A percentile compares a stretch with the other conserved stretches of the same genome.
Evolutionary conservation across 2,888 invertebrate genomes (phyloP).

Genomic region (Steinernema carpocapsae): DNA sequence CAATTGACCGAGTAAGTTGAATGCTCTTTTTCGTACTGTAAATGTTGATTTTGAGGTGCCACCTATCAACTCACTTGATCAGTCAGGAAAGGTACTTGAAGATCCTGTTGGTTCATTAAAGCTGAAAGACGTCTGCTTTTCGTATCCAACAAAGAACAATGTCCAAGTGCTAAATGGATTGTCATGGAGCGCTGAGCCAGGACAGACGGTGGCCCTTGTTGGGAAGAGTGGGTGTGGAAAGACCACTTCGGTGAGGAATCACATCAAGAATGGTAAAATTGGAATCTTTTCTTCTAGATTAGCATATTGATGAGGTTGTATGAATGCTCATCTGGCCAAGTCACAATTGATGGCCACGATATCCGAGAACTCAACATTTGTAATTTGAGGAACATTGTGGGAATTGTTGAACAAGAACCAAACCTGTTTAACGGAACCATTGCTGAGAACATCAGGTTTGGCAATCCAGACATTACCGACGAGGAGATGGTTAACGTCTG

Average conservation of each 20-base stretch:
- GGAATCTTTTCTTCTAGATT: slow-evolving; percentile 36
- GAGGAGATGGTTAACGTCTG: slow-evolving; percentile 41
- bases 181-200: slow-evolving; percentile 44
- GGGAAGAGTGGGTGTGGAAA: slow-evolving; percentile 59
- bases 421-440: slow-evolving; percentile 56
- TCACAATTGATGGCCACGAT: slow-evolving; percentile 49
- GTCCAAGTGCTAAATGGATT: slow-evolving; percentile 36
- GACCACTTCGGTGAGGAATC: slow-evolving; percentile 50
- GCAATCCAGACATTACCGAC: slow-evolving; percentile 35
- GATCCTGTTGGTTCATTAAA: slow-evolving; percentile 13
- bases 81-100: slow-evolving; percentile 42
- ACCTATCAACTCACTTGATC: slow-evolving; percentile 54
- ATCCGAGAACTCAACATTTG: slow-evolving; percentile 32
- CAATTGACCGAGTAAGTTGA: slow-evolving; percentile 14
- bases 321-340: slow-evolving; percentile 45
- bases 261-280: neutral
- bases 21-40: neutral
- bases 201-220: slow-evolving; percentile 54
- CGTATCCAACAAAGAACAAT: slow-evolving; percentile 37
- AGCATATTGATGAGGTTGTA: slow-evolving; percentile 51
- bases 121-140: slow-evolving; percentile 36
- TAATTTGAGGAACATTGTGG: slow-evolving; percentile 43
- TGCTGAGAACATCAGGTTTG: slow-evolving; percentile 51
- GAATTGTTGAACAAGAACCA: slow-evolving; percentile 60
- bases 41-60: neutral